Evolutionary conservation across 2,797 vertebrate species (phyloP).

Genomic region (Lithobates pipiens): DNA sequence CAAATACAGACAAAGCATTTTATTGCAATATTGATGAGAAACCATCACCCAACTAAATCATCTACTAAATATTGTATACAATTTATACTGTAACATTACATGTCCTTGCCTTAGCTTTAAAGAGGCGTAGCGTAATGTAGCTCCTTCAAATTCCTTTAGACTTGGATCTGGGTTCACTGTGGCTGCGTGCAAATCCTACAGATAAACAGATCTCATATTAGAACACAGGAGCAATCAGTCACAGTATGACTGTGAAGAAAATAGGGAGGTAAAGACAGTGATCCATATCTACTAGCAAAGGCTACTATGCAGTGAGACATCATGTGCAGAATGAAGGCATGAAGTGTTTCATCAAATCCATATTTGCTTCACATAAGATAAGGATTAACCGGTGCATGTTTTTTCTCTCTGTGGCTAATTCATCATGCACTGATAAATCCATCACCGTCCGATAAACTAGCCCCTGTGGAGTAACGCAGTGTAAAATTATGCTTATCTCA

Average conservation of each 20-base stretch:
- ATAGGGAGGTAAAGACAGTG: slow-evolving; percentile 17
- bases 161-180: slow-evolving; percentile 95
- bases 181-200: slow-evolving; percentile 90
- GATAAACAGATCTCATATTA: slow-evolving; percentile 65
- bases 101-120: slow-evolving; percentile 90
- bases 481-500: slow-evolving; percentile 17
- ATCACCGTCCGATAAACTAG: background rate
- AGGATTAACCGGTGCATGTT: slow-evolving; percentile 4
- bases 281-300: slow-evolving; percentile 21
- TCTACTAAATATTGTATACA: background rate
- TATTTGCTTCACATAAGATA: slow-evolving; percentile 19
- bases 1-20: background rate
- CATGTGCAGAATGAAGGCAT: slow-evolving; percentile 3
- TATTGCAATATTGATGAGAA: background rate
- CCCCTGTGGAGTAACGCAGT: background rate
- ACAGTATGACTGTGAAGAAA: slow-evolving; percentile 35
- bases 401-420: background rate
- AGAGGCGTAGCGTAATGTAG: slow-evolving; percentile 92
- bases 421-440: slow-evolving; percentile 17
- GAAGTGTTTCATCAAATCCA: slow-evolving; percentile 8
- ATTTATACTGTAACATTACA: background rate
- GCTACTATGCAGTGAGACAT: background rate
- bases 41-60: background rate
- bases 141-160: slow-evolving; percentile 95
- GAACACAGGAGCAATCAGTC: background rate